Conservation (phyloP, 1,140 invertebrate species). For the Sitobion miscanthi region DNA sequence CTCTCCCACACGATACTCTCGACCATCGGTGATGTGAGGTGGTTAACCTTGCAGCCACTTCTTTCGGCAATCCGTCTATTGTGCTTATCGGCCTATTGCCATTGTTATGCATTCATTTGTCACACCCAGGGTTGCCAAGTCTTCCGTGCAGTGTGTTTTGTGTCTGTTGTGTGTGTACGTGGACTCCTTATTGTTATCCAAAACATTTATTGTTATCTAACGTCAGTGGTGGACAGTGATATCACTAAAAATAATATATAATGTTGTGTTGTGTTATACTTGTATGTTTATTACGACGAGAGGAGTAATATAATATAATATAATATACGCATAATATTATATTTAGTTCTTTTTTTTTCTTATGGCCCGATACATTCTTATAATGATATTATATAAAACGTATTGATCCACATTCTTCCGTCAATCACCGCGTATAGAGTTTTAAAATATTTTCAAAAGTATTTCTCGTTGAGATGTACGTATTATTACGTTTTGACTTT, state of each 20-base stretch:
- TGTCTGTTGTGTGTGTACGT: background rate
- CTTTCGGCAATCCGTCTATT: constrained; percentile 54
- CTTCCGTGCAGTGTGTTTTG: background rate
- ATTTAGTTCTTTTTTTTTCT: background rate
- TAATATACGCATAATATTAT: background rate
- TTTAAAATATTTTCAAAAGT: background rate
- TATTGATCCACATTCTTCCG: background rate
- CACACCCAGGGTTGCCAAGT: constrained; percentile 55
- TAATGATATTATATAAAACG: background rate
- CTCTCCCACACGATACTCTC: constrained; percentile 10
- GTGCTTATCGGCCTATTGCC: constrained; percentile 43
- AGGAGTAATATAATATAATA: background rate
- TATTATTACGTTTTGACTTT: background rate
- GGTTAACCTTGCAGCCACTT: constrained; percentile 56
- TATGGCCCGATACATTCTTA: background rate
- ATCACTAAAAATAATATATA: background rate
- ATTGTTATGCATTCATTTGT: constrained; percentile 55
- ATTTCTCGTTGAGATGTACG: background rate
- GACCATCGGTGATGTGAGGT: constrained; percentile 10
- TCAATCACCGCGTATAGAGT: background rate
- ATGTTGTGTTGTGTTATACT: background rate
- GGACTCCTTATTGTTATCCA: background rate
- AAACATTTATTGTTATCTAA: constrained; percentile 30
- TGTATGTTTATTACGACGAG: background rate
- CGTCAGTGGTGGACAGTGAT: background rate